Evolutionary conservation across 2,113 vertebrate genomes (phyloP), one percentile per base, ranked within the genome.

Genomic region (Otus sunia): DNA sequence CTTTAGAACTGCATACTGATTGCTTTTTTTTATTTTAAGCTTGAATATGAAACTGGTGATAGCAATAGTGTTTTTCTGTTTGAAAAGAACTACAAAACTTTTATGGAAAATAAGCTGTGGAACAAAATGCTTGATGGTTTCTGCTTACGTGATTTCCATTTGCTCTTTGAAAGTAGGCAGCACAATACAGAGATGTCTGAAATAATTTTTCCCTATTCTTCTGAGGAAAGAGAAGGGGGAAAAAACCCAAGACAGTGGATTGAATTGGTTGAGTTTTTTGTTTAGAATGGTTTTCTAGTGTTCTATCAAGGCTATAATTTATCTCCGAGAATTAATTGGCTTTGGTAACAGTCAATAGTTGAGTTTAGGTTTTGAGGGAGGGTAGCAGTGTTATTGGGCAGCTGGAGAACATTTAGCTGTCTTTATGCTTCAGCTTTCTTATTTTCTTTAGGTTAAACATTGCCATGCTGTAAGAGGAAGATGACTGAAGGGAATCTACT

Each of bases 21-120:
- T 91, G 81, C 92, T 92, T 83, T 79, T 79, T 91, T 95, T 94
- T 95, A 92, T 94, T 97, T 95, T 94, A 68, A 95, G 74, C 94
- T 94, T 74, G 80, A 77, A 55, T 83, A 41, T 95, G 81, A 66
- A 90, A 85, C 71, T 75, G 50, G 58, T 63, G 77, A 69, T 75
- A 84, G 91, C 79, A 88, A 32, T 60, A 83, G 45, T 93, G 79
- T 43, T 92, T 96, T 92, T 74, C 43, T 89, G 39, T 69, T 91
- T 92, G 76, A 83, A 64, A 85, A 87, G 89, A 79, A n/a, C 56
- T 78, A 80, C 50, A 58, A 75, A 94, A 86, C 62, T 90, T 88
- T 41, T 58, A 15, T 73, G 71, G 89, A 77, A 91, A 85, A 52
- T 64, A 85, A 90, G 26, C 71, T 74, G 3, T 78, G 72, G 83